Evolutionary conservation across 2,113 vertebrate species (phyloP), one percentile per base, ranked within the genome.

Genomic region (Bambusicola thoracicus): DNA sequence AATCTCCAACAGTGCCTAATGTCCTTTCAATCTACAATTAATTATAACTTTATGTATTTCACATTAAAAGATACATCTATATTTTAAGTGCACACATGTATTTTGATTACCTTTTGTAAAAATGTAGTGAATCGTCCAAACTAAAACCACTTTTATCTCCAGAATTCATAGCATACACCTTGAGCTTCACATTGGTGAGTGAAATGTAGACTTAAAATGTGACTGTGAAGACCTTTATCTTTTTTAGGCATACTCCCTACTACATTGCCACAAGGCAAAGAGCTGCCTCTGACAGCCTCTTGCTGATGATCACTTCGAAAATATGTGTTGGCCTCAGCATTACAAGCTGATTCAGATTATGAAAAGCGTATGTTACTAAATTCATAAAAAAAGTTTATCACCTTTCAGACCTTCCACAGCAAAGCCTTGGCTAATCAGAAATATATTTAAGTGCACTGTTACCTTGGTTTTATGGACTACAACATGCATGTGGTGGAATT

Each of bases 11-110:
- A 62, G 94, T 95, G 44, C 96, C 97, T 81, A 98, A 87, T 89
- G 98, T 98, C 81, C 98, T 98, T 93, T 98, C 98, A 95, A 97
- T 97, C 98, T 99, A 89, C 96, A 89, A 95, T 91, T 92, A 94
- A 4, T 19, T 67, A 91, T 32, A 97, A 81, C 10, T 93, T 75
- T 88, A 73, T 78, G 44, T 55, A 89, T 65, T 93, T 83, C 10
- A 44, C 38, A 5, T 59, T 55, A 36, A 79, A 87, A 70, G 29
- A 34, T 8, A 51, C 5, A 46, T 18, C 19, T 53, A 3, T 55
- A 66, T 40, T 78, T 66, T 49, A 55, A 87, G 2, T 11, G 10
- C 18, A 44, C 5, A 65, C 27, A 56, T 61, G 36, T 34, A 53
- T 76, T 68, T 55, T 6, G 17, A 74, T 11, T 34, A 11, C 11